These are phyloP conservation scores for Pardosa pseudoannulata DNA, from an alignment of 2,888 invertebrate species.

Conservation along the genomic window DNA sequence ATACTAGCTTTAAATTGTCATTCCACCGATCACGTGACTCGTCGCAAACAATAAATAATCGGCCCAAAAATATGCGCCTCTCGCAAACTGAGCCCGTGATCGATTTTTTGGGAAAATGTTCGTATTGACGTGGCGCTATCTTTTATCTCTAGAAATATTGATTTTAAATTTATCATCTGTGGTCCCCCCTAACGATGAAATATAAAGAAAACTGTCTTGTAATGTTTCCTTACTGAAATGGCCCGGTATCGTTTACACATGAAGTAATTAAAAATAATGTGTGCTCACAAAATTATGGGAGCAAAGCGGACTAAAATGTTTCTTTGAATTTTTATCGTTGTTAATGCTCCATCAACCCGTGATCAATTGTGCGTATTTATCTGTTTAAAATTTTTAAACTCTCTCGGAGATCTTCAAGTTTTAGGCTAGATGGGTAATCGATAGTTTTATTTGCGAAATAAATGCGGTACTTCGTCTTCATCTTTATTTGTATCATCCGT, in stretches of 20 bases:
- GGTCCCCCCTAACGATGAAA: neutral
- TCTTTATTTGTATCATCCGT: too few species aligned
- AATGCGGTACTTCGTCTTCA: too few species aligned
- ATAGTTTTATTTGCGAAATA: too few species aligned
- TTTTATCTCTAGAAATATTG: slow-evolving; percentile 54
- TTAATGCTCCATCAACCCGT: too few species aligned
- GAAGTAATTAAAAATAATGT: neutral
- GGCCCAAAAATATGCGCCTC: neutral
- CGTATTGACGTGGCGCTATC: slow-evolving; percentile 55
- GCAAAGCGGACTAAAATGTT: too few species aligned
- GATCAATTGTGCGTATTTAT: too few species aligned
- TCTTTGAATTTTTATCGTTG: too few species aligned
- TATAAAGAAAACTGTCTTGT: neutral
- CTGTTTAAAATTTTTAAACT: too few species aligned
- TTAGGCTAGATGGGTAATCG: too few species aligned
- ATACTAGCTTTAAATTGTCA: neutral
- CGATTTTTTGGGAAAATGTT: slow-evolving; percentile 38
- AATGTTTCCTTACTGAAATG: neutral
- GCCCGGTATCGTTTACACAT: neutral
- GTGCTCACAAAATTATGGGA: too few species aligned
- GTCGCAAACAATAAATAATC: slow-evolving; percentile 4
- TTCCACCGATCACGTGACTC: neutral
- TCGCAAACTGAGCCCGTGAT: neutral
- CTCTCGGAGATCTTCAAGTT: too few species aligned
- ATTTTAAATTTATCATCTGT: slow-evolving; percentile 65